Conservation (phyloP, 2,113 vertebrate genomes). For the Gnathonemus longibarbis region DNA sequence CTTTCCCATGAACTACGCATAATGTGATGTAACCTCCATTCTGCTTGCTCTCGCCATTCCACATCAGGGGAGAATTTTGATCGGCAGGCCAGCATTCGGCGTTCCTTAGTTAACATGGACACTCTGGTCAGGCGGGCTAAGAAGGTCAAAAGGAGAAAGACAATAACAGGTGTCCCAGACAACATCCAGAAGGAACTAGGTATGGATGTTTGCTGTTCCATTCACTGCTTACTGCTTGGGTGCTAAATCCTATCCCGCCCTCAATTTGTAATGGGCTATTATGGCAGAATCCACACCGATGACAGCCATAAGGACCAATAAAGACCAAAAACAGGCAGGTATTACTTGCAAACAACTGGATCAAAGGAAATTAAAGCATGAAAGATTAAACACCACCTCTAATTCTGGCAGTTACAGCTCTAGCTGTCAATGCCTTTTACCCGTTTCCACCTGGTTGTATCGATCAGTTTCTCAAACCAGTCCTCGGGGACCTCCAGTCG, state of each 20-base stretch:
- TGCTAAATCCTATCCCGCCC: neutral
- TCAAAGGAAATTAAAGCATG: neutral
- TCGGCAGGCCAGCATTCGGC: constrained; percentile 88
- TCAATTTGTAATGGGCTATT: neutral
- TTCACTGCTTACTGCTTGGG: neutral
- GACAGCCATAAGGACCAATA: neutral
- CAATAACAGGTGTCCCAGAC: constrained; percentile 76
- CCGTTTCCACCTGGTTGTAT: neutral
- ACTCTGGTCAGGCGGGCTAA: constrained; percentile 75
- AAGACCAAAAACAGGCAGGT: neutral
- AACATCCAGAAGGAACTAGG: constrained; percentile 75
- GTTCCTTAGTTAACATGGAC: constrained; percentile 76
- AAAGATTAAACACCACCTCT: neutral
- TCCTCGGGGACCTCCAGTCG: no score
- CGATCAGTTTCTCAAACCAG: neutral
- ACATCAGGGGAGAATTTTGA: constrained; percentile 88
- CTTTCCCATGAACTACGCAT: constrained; percentile 59
- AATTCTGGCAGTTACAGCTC: neutral
- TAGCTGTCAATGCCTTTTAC: neutral
- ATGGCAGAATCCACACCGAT: neutral
- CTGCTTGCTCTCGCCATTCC: constrained; percentile 21
- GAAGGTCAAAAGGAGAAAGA: constrained; percentile 83
- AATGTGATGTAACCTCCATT: constrained; percentile 60
- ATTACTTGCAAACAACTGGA: neutral
- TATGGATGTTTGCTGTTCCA: constrained; percentile 62